These are phyloP conservation scores for Villa cingulata DNA, from an alignment of 2,888 invertebrate genomes.

Conservation along the genomic window DNA sequence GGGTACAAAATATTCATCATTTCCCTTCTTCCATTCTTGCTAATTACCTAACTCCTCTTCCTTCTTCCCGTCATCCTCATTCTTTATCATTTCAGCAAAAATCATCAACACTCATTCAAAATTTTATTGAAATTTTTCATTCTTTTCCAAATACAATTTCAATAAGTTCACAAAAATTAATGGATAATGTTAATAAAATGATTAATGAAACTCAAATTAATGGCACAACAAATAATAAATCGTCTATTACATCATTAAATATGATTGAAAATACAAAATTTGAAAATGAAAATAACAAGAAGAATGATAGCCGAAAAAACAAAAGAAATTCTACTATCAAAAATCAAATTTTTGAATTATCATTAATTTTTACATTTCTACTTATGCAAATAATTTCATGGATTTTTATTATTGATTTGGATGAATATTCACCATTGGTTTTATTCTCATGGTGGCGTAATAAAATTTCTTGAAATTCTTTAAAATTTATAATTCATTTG, in stretches of 20 bases:
- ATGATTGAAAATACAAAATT: not conserved
- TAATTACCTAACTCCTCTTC: not conserved
- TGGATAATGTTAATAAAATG: not conserved
- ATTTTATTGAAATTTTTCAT: too few species aligned
- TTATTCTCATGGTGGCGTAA: constrained; percentile 25
- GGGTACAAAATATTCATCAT: constrained; percentile 1
- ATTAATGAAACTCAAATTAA: not conserved
- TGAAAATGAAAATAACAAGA: not conserved
- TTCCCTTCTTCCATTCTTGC: not conserved
- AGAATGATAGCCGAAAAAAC: too few species aligned
- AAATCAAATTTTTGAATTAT: not conserved
- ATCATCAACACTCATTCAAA: not conserved
- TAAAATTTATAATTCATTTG: constrained; percentile 17
- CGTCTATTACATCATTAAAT: not conserved
- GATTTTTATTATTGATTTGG: constrained; percentile 19
- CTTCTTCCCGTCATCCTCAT: not conserved
- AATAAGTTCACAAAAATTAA: not conserved
- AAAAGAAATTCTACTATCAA: not conserved
- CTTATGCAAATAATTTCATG: constrained; percentile 18
- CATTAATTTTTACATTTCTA: constrained; percentile 12
- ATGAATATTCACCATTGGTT: constrained; percentile 21
- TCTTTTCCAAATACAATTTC: not conserved
- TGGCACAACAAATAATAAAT: not conserved
- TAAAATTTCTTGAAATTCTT: constrained; percentile 22
- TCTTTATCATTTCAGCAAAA: not conserved